Evolutionary conservation across 2,797 vertebrate species (phyloP), one percentile per base, ranked within the genome.

Genomic region (Aplochiton taeniatus): DNA sequence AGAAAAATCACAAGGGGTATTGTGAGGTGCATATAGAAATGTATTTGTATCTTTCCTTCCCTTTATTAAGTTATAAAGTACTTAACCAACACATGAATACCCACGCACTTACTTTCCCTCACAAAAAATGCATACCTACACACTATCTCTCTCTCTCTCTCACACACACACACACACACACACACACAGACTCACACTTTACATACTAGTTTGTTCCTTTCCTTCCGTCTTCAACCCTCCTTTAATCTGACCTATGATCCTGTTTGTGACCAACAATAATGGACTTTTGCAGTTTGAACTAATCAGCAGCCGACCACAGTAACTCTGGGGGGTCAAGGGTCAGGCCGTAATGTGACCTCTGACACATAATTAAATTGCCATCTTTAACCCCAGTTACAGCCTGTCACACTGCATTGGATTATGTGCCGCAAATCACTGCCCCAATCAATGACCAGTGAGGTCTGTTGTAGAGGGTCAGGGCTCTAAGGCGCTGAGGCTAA

Each of bases 301-400:
- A 83, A 89, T 88, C 82, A 81, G 63, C 59, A 70, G 63, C 75
- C 73, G 73, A 72, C 50, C 57, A 65, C 48, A 66, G 65, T 65
- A 46, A 69, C 13, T 54, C 85, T 69, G 45, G 70, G n/a, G 53
- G 86, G 79, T 89, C 85, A 83, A 76, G 74, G 87, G 87, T 90
- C 85, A 78, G 62, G 58, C 62, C 79, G 79, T 88, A 91, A 89
- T 83, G 82, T 88, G 90, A 90, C 87, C 90, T 91, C 79, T 89
- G 89, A 88, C 86, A 88, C 83, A 88, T 92, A 90, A 92, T 90
- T 89, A 93, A 91, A 93, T 90, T 80, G 86, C 83, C 86, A 88
- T 90, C 82, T 90, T 91, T 92, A 93, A 92, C 91, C 89, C 90
- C 89, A 73, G 85, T 90, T 89, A 89, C 83, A 81, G 72, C 76